Base-by-base conservation (phyloP, 2,888 invertebrate species). In the Mystacides longicornis region DNA sequence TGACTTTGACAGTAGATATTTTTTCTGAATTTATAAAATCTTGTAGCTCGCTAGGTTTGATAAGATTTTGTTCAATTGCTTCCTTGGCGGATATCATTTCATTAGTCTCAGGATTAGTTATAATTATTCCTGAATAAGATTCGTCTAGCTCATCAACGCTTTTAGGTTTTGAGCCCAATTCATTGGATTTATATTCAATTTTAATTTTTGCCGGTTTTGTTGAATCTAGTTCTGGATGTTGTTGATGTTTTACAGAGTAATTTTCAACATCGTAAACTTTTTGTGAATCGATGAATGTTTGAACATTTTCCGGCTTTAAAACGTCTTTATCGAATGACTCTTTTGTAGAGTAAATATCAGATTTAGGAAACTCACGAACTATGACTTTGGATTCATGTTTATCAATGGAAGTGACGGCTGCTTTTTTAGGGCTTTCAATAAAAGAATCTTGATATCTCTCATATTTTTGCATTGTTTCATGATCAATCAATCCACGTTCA, bases 401-500 rank as follows among this genome's bases (percentile, higher is more conserved):
- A 62, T 83, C 81, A 0, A 87, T 57, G 5, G 23, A 42, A 23
- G 37, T 22, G 19, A 20, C 22, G 19, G 47, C 22, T 11, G 22
- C 48, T 23, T 19, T 53, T 37, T 49, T 20, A 9, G 64, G 63
- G 11, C n/a, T 16, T n/a, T 19, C 20, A 3, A 20, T 18, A 21
- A 16, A 7, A 9, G 42, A 51, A 21, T 20, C 33, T 19, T 51
- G 37, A 11, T n/a, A 23, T n/a, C 37, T 16, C 62, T 79, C 77
- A 59, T 80, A 75, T 63, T 75, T 76, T 62, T 73, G 72, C 57
- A 75, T 77, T 9, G 80, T 80, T 57, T 75, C 66, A 53, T 73
- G 66, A 65, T 81, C 86, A 55, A 93, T 85, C 57, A 86, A 70
- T 5, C 90, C 91, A 58, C 85, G 78, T 67, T 87, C 82, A 62